These are phyloP conservation scores for Hippoglossus hippoglossus DNA, from an alignment of 2,797 vertebrate species.

Conservation along the genomic window DNA sequence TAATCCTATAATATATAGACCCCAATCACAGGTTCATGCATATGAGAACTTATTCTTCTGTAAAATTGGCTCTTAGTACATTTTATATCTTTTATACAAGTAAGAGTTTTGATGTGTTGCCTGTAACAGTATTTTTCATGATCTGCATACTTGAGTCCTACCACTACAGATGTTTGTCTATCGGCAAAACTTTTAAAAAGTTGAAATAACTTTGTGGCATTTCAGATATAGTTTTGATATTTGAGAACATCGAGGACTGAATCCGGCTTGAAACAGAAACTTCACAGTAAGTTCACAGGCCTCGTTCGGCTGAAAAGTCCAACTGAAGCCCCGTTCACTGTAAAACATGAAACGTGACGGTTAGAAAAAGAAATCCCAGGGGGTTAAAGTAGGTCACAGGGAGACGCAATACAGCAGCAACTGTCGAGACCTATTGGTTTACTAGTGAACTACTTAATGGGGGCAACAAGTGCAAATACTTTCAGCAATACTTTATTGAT, in stretches of 20 bases:
- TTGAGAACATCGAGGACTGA: not conserved
- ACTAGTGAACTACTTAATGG: conserved; percentile 21
- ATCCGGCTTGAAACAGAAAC: not conserved
- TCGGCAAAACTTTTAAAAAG: not conserved
- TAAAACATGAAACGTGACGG: conserved; percentile 16
- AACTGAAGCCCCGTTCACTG: not conserved
- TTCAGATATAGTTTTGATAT: not conserved
- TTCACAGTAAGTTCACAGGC: conserved; percentile 15
- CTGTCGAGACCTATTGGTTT: not conserved
- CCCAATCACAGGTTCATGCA: too few species aligned
- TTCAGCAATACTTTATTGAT: conserved; percentile 23
- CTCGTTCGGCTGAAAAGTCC: not conserved
- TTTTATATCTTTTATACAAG: too few species aligned
- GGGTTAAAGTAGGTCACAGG: conserved; percentile 13
- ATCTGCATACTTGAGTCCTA: not conserved
- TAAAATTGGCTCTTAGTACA: too few species aligned
- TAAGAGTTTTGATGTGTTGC: too few species aligned
- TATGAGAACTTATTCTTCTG: too few species aligned
- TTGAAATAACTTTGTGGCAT: not conserved
- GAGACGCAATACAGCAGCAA: conserved; percentile 6
- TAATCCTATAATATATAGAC: too few species aligned
- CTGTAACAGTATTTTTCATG: too few species aligned
- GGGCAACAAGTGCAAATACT: conserved; percentile 7
- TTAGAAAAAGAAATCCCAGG: conserved; percentile 49
- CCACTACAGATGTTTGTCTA: not conserved